Conservation (phyloP, 1,140 invertebrate genomes). For the Coboldia fuscipes region DNA sequence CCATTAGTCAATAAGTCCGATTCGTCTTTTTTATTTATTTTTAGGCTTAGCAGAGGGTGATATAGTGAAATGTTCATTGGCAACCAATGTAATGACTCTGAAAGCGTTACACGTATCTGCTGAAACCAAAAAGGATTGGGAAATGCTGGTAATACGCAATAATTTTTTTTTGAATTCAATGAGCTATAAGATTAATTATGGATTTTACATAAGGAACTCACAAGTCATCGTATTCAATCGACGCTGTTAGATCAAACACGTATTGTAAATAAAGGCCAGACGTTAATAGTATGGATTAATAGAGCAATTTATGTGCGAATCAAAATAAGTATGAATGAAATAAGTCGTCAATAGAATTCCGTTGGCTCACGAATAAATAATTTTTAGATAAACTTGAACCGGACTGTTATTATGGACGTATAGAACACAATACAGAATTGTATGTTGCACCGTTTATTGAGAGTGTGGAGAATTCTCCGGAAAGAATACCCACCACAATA, state of each 20-base stretch:
- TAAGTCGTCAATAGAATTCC: constrained; percentile 1
- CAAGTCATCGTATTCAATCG: constrained; percentile 23
- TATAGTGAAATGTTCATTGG: constrained; percentile 17
- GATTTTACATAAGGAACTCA: constrained; percentile 18
- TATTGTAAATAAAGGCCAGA: constrained; percentile 23
- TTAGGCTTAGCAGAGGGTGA: constrained; percentile 18
- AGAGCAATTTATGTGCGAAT: constrained; percentile 23
- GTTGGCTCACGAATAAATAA: not conserved
- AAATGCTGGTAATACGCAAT: constrained; percentile 16
- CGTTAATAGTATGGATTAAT: constrained; percentile 26
- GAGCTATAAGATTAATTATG: not conserved
- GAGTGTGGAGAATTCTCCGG: not conserved
- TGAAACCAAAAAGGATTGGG: constrained; percentile 19
- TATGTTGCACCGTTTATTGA: constrained; percentile 11
- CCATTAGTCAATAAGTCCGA: no score
- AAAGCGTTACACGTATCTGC: constrained; percentile 17
- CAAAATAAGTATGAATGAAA: constrained; percentile 21
- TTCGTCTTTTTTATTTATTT: constrained; percentile 5
- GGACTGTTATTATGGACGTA: constrained; percentile 13
- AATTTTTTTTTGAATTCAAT: not conserved
- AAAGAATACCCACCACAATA: not conserved
- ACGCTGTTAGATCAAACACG: constrained; percentile 25
- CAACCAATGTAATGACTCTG: constrained; percentile 16
- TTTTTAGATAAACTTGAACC: constrained; percentile 16
- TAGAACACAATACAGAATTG: constrained; percentile 18